Evolutionary conservation across 2,797 vertebrate genomes (phyloP), one percentile per base, ranked within the genome.

Genomic region (Arctocebus calabarensis): DNA sequence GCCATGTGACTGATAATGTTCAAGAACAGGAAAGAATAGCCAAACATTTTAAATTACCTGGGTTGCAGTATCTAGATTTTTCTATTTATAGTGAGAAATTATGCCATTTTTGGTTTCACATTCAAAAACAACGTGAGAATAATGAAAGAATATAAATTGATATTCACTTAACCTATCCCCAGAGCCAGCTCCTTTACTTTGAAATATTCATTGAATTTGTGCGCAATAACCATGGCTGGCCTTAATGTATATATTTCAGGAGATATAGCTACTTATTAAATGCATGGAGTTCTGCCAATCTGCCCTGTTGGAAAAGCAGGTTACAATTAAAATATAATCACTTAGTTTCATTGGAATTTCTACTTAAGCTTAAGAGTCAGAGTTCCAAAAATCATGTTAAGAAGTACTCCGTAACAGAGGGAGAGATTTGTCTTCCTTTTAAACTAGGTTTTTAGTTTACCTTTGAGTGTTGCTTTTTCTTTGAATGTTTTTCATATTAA

Each of bases 291-390:
- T 95, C 94, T 98, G 73, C 82, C 96, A 98, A 55, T 85, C 88
- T 77, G 64, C 37, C 20, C n/a, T 85, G 8, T 70, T 68, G 77
- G 23, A 92, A 94, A 75, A 96, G 68, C 91, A 43, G 40, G 57
- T 97, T 96, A 86, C 93, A 96, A 98, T 96, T 96, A 94, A 98
- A 98, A 96, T 52, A 75, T 70, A 97, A 91, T 70, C 92, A 88
- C 90, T 97, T 92, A n/a, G 88, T 96, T 98, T 96, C 84, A 68
- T 88, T 86, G 34, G 55, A 90, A 85, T 97, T 97, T 90, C 57
- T 91, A 43, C 81, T 96, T 98, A 93, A 97, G 90, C 17, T 94
- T 84, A 93, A 96, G 86, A 94, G 78, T 96, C 1, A 97, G 90
- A 97, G 94, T 59, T 88, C 96, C 77, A 62, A 97, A 92, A 97